Evolutionary conservation across 2,797 vertebrate genomes (phyloP).

Genomic region (Argya squamiceps): DNA sequence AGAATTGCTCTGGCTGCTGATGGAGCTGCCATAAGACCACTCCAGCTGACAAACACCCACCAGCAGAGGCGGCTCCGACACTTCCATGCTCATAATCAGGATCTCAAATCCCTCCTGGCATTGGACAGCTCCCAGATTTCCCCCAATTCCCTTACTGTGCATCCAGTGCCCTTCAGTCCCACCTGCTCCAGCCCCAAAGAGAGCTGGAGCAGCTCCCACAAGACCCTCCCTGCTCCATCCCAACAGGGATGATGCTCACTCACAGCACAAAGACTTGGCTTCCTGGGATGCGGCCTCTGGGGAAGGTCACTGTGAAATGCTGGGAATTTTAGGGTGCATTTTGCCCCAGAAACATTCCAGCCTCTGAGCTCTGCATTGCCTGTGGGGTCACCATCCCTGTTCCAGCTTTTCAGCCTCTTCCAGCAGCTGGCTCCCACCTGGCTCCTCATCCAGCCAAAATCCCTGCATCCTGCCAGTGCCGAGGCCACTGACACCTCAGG

Average conservation of each 20-base stretch:
- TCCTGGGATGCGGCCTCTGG: neutral
- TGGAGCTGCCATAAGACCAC: neutral
- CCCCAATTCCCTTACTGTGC: neutral
- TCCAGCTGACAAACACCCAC: neutral
- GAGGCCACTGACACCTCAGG: neutral
- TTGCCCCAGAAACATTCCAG: neutral
- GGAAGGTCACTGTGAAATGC: neutral
- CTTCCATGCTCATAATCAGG: rapidly evolving
- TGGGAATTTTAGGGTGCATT: neutral
- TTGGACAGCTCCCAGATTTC: neutral
- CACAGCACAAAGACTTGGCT: neutral
- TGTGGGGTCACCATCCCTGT: rapidly evolving
- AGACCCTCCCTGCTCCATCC: neutral
- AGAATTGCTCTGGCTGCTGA: rapidly evolving
- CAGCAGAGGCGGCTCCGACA: neutral
- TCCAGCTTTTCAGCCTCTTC: neutral
- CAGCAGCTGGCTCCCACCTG: neutral
- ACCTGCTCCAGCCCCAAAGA: neutral
- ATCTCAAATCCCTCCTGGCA: neutral
- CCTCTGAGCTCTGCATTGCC: neutral
- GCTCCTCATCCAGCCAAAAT: neutral
- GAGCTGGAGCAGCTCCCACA: neutral
- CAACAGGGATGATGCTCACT: neutral
- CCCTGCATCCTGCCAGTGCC: neutral
- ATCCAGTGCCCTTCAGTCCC: rapidly evolving